Percentiles rank a stretch among this genome's conserved stretches.
phyloP scores from a whole-genome alignment of 2,888 invertebrate species.

The Tenthredo distinguenda region DNA sequence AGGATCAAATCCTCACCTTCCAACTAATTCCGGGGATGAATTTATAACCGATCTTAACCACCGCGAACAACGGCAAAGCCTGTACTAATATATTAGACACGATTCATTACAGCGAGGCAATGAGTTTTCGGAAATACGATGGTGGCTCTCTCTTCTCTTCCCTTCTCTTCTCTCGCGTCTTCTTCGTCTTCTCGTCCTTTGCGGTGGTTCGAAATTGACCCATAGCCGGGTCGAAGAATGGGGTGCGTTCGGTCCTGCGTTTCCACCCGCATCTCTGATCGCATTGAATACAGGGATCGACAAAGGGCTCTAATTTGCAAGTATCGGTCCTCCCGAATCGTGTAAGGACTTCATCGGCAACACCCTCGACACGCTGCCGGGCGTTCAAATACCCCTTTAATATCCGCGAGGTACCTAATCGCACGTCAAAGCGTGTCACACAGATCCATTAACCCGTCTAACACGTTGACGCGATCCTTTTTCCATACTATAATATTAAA shows the following conservation, averaged over 20 bases:
- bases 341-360: constrained; percentile 46
- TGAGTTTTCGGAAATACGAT: neutral
- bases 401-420: constrained; percentile 32
- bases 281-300: neutral
- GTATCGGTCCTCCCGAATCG: constrained; percentile 44
- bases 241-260: neutral
- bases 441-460: constrained; percentile 44
- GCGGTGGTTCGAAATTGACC: neutral
- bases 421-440: constrained; percentile 47
- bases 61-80: neutral
- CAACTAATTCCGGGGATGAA: neutral
- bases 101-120: neutral
- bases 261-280: neutral
- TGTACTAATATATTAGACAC: constrained; percentile 8
- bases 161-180: neutral
- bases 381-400: constrained; percentile 17
- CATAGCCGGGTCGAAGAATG: neutral
- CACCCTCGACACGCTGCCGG: neutral
- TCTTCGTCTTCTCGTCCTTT: neutral
- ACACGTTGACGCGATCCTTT: neutral
- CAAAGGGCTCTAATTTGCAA: constrained; percentile 50
- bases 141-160: neutral
- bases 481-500: neutral
- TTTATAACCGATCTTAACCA: neutral
- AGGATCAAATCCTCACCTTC: neutral